These are phyloP conservation scores for Bucco capensis DNA, from an alignment of 2,113 vertebrate genomes.

Conservation along the genomic window DNA sequence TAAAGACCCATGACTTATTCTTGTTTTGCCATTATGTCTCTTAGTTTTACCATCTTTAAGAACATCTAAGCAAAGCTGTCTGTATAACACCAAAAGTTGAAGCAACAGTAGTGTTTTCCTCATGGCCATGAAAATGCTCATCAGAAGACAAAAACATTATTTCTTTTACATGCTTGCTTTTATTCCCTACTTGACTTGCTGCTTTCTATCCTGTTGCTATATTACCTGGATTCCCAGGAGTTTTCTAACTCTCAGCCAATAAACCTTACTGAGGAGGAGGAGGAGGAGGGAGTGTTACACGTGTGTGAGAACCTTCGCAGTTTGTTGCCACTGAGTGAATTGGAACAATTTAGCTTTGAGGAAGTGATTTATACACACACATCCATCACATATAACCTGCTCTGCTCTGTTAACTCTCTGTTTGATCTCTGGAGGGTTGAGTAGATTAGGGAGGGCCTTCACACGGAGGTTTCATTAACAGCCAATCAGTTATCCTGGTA, in stretches of 20 bases:
- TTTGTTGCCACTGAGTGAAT: constrained; percentile 54
- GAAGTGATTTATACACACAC: constrained; percentile 61
- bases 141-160: neutral
- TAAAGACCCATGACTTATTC: neutral
- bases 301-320: constrained; percentile 63
- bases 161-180: neutral
- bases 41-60: neutral
- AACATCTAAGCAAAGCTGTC: neutral
- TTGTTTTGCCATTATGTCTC: neutral
- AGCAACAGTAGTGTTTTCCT: neutral
- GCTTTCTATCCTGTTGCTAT: neutral
- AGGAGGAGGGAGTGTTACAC: neutral
- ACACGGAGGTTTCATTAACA: constrained; percentile 42
- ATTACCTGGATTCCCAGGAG: constrained; percentile 13
- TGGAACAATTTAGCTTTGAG: constrained; percentile 67
- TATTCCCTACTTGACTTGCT: neutral
- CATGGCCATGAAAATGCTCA: neutral
- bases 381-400: constrained; percentile 40
- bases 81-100: neutral
- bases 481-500: neutral
- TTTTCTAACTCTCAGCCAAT: neutral
- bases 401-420: constrained; percentile 60
- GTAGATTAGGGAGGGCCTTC: constrained; percentile 52
- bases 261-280: neutral
- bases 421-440: constrained; percentile 71